Evolutionary conservation across 1,140 invertebrate genomes (phyloP), one percentile per base, ranked within the genome.

Genomic region (Pseudomyrmex pallidus): DNA sequence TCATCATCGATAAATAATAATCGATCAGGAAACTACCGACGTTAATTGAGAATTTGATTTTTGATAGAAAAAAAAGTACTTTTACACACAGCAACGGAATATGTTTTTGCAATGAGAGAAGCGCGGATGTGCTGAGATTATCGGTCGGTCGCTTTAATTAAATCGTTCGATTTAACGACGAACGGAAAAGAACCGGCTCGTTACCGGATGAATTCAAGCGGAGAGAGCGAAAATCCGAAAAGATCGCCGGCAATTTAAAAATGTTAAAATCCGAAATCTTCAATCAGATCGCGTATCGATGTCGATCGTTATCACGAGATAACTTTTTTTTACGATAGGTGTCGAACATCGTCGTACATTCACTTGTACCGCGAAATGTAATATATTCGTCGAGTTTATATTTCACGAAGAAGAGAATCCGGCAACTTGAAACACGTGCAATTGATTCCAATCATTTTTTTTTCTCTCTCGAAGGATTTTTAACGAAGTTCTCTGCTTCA

Each of bases 81-180:
- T 70, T 13, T 5, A 2, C 25, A 2, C 63, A 5, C 17, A 12
- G 15, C 48, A 25, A 54, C 8, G 9, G 3, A 10, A 35, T 63
- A 35, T 48, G 25, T 46, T 15, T 20, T n/a, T 22, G 1, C 17
- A 25, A 67, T 68, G 22, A 68, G 35, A 78, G 13, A 15, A 56
- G 63, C 12, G 17, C 48, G 20, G 15, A 74, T 2, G 22, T n/a
- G 44, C 1, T 44, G 50, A 67, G 56, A 77, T 56, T 67, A 77
- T 59, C 22, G 63, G 74, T 22, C 50, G 46, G 17, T 12, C 74
- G 74, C 50, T 78, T 78, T 80, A 80, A 84, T 84, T 80, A 80
- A 84, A 80, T 54, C 64, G 64, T 70, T 68, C 17, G 10, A 5
- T 44, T 62, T 35, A 70, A 78, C 61, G 62, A 73, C 61, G 61